Base-by-base conservation (phyloP, 2,888 invertebrate species). In the Odontothrips loti region DNA sequence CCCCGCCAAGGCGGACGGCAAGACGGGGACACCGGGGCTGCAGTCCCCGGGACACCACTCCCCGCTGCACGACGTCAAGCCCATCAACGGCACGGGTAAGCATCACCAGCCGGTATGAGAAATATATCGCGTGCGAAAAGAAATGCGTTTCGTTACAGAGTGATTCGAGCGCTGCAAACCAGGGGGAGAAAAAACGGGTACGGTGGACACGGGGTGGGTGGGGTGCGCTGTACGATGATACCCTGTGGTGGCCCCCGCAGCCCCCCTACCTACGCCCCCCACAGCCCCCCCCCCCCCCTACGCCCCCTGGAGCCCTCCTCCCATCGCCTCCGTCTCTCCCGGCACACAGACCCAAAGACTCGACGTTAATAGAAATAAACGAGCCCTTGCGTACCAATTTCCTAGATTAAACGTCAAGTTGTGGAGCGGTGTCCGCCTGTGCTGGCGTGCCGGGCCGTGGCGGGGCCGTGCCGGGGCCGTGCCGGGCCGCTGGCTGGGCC, bases 51-150 rank as follows among this genome's bases (percentile, higher is more conserved):
- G 88, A 88, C 82, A 85, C 88, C 82, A 85, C 87, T 91, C 87
- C 85, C 91, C 86, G 48, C 89, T 88, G 84, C 86, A 87, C 34
- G 92, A 92, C 86, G 89, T 92, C 81, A 92, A 93, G 85, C 92
- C 92, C 78, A 89, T 92, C 83, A 92, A 92, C 85, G 91, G 92
- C 84, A 89, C 90, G 87, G 90, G 91, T 91, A 88, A 86, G 84
- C 86, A 85, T 81, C 12, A 75, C 47, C 23, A 63, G n/a, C 78
- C 82, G n/a, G n/a, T 29, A 43, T 43, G 34, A 43, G 34, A 43
- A 43, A 43, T n/a, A n/a, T n/a, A n/a, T n/a, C n/a, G n/a, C n/a
- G n/a, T n/a, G n/a, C n/a, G n/a, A n/a, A n/a, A n/a, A n/a, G n/a
- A n/a, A n/a, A n/a, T n/a, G n/a, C n/a, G n/a, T n/a, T n/a, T n/a